Percentiles rank a stretch among this genome's conserved stretches.
phyloP scores from a whole-genome alignment of 2,113 vertebrate genomes.

The Podiceps cristatus region DNA sequence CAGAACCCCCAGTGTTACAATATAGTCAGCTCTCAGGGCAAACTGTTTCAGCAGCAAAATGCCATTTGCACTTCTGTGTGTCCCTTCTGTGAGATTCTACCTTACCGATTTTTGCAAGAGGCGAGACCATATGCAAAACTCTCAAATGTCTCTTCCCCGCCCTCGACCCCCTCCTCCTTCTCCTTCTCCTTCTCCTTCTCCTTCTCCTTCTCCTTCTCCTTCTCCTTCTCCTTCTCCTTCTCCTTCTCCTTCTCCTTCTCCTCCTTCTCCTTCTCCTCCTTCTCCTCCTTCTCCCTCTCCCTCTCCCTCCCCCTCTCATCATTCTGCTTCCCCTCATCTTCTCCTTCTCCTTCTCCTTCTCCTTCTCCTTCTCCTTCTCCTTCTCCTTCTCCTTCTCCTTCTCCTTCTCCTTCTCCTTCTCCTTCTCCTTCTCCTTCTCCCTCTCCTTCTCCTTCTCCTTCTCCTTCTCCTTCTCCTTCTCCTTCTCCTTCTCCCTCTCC shows the following conservation, averaged over 20 bases:
- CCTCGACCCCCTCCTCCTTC: too few species aligned
- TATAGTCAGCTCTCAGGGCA: background rate
- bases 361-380: background rate
- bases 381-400: background rate
- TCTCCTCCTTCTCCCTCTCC: too few species aligned
- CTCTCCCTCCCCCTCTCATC: too few species aligned
- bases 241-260: too few species aligned
- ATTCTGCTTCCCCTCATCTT: too few species aligned
- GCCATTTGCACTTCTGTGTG: background rate
- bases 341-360: background rate
- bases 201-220: background rate
- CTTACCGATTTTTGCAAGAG: background rate
- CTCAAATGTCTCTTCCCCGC: background rate
- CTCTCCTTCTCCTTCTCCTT: too few species aligned
- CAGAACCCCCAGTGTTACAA: accelerated
- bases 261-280: too few species aligned
- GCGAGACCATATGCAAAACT: background rate
- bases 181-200: background rate
- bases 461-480: background rate
- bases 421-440: too few species aligned
- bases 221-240: background rate
- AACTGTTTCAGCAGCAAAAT: background rate
- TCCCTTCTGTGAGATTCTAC: background rate
- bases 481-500: background rate
- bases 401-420: too few species aligned